A percentile compares a stretch with the other conserved stretches of the same genome.
Evolutionary conservation across 2,797 vertebrate genomes (phyloP).

Genomic region (Hypotaenidia okinawae): DNA sequence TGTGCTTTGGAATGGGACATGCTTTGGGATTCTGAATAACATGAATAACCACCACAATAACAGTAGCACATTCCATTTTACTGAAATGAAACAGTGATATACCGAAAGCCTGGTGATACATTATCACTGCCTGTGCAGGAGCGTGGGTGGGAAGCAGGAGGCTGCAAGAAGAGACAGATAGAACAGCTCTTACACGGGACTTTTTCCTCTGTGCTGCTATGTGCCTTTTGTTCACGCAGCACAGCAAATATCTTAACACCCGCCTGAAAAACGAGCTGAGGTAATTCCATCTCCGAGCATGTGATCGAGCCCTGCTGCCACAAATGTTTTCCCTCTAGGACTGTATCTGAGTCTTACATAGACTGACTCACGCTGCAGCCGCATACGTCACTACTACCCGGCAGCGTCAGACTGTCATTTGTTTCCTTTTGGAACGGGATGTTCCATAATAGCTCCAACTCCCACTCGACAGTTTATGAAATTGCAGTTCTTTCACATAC

Average conservation of each 20-base stretch:
- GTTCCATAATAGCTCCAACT: constrained; percentile 59
- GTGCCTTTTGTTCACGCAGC: constrained; percentile 33
- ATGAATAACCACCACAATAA: constrained; percentile 32
- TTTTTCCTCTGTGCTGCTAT: not conserved
- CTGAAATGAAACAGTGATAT: not conserved
- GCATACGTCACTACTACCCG: constrained; percentile 4
- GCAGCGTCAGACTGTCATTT: constrained; percentile 47
- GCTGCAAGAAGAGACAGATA: constrained; percentile 54
- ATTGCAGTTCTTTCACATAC: constrained; percentile 21
- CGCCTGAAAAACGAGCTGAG: constrained; percentile 63
- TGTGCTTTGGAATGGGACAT: not conserved
- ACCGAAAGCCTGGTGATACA: not conserved
- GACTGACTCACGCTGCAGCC: constrained; percentile 59
- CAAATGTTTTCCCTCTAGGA: constrained; percentile 63
- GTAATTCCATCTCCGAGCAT: constrained; percentile 66
- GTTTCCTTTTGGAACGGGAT: constrained; percentile 63
- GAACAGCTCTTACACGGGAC: not conserved
- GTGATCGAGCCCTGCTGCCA: constrained; percentile 19
- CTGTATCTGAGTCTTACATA: constrained; percentile 26
- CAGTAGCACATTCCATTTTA: not conserved
- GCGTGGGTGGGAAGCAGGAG: constrained; percentile 51
- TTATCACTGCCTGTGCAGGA: constrained; percentile 38
- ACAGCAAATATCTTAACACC: constrained; percentile 44
- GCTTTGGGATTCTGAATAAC: not conserved
- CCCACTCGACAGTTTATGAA: constrained; percentile 42